Base-by-base conservation (phyloP, 2,888 invertebrate species). In the Napeogenes inachia region DNA sequence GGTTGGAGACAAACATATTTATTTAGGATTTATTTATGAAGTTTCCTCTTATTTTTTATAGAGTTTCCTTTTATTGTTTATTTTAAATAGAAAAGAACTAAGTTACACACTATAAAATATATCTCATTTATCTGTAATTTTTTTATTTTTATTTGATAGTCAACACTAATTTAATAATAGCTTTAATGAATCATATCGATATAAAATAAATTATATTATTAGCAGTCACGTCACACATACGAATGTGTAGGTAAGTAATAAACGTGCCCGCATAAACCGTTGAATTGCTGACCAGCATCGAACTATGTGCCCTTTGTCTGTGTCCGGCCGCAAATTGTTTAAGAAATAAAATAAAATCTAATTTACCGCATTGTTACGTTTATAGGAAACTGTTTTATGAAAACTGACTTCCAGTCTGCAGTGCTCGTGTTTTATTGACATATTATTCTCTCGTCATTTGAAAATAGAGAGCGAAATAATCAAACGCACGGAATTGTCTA, bases 311-410 rank as follows among this genome's bases (percentile, higher is more conserved):
- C 86, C 84, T 89, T 88, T 89, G 88, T 89, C 84, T 83, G 80
- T 80, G 81, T 78, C 81, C 80, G 73, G 79, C 84, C 87, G 79
- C 89, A 88, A 87, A 89, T 87, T 89, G 87, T 89, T 88, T 83
- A 89, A 89, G 88, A 87, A 89, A 88, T 89, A 88, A 88, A 88
- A 87, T 87, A 85, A 87, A 89, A 87, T 89, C 86, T 87, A 89
- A 89, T 89, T 89, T 89, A 85, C 84, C 84, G 85, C 82, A 78
- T 82, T 85, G 76, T 80, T 87, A 85, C 87, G 81, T 88, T 87
- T 86, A 87, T 84, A 79, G 81, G 82, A 81, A 81, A 84, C 80
- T 77, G 79, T 82, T 78, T 79, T 82, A 86, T 86, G 30, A 50
- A 30, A 50, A 50, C 50, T 50, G 50, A 50, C 50, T 86, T 86